Conservation (phyloP, 92 coral and sea anemone genomes). For the Porites evermanni region DNA sequence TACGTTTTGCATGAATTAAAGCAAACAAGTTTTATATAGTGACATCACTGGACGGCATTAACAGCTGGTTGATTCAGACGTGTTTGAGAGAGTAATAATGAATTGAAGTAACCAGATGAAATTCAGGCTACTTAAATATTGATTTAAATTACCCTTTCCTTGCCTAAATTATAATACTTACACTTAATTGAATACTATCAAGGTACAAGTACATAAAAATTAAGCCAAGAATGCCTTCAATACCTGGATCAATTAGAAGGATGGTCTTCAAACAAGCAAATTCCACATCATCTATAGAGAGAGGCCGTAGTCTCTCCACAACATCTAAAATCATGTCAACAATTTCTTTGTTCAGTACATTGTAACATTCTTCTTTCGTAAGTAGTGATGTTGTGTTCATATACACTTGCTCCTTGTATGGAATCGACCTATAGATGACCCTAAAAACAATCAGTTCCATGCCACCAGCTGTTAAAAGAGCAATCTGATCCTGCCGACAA, state of each 20-base stretch:
- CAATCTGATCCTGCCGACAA: conserved; percentile 81
- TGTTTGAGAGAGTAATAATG: too few relatives aligned
- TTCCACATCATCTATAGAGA: conserved; percentile 88
- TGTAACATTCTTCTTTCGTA: conserved; percentile 75
- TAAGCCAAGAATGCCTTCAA: too few relatives aligned
- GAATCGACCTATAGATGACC: conserved; percentile 91
- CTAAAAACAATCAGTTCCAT: conserved; percentile 93
- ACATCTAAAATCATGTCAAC: conserved; percentile 95
- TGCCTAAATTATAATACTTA: too few relatives aligned
- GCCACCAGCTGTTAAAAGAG: conserved; percentile 89
- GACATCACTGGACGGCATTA: too few relatives aligned
- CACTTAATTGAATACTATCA: too few relatives aligned
- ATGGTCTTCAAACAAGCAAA: conserved; percentile 96
- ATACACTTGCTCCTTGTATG: conserved; percentile 76
- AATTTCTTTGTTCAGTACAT: conserved; percentile 80
- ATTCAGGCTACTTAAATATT: too few relatives aligned
- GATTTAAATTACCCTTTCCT: too few relatives aligned
- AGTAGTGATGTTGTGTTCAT: conserved; percentile 86
- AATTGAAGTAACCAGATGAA: too few relatives aligned
- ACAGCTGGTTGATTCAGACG: too few relatives aligned
- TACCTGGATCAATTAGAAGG: conserved; percentile 93
- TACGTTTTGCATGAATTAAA: too few relatives aligned
- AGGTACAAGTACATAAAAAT: too few relatives aligned
- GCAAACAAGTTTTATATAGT: too few relatives aligned
- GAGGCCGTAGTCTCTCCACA: conserved; percentile 81